Evolutionary conservation across 2,113 vertebrate species (phyloP).

Genomic region (Oncorhynchus keta): DNA sequence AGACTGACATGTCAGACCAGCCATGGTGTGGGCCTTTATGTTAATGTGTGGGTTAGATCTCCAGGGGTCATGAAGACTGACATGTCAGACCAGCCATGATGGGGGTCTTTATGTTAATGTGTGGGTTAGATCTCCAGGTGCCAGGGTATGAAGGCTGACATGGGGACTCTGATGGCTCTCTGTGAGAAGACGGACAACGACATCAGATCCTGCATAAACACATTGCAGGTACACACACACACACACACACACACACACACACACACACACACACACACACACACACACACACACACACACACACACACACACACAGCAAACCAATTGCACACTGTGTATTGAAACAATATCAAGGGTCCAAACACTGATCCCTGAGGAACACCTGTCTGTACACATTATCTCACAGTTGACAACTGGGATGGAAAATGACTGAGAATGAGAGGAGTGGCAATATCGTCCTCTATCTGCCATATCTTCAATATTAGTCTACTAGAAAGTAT

Average conservation of each 20-base stretch:
- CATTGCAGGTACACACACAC: slow-evolving; percentile 81
- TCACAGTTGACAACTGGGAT: too few relatives aligned
- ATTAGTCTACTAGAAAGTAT: too few relatives aligned
- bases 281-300: neutral
- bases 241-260: neutral
- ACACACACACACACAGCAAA: neutral
- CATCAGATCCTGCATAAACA: slow-evolving; percentile 93
- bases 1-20: too few relatives aligned
- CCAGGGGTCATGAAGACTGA: slow-evolving; percentile 77
- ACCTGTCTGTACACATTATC: too few relatives aligned
- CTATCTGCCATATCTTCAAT: too few relatives aligned
- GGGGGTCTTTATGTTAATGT: neutral
- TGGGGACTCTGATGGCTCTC: too few relatives aligned
- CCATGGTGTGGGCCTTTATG: neutral
- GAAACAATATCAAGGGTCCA: too few relatives aligned
- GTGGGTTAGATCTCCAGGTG: neutral
- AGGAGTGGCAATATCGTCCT: too few relatives aligned
- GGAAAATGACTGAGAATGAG: too few relatives aligned
- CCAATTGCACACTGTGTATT: too few relatives aligned
- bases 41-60: neutral
- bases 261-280: neutral
- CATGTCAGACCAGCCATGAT: neutral
- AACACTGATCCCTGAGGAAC: too few relatives aligned
- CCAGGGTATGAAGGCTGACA: slow-evolving; percentile 77
- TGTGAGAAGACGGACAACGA: slow-evolving; percentile 52